Base-by-base conservation (phyloP, 1,140 invertebrate species). In the Drosophila aff. region DNA sequence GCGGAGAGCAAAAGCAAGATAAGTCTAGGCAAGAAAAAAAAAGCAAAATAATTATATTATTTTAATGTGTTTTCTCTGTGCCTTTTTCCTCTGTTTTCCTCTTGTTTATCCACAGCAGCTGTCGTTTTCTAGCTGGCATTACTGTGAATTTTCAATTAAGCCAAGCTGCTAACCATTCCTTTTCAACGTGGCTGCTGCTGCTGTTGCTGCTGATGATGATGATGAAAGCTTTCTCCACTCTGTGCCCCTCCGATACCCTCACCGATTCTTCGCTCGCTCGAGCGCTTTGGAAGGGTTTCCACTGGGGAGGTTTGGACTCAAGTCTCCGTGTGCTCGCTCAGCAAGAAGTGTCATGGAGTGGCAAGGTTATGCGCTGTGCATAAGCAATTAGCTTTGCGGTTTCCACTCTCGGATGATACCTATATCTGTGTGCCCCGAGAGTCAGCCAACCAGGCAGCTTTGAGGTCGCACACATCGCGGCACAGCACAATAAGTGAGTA, bases 81-180 rank as follows among this genome's bases (percentile, higher is more conserved):
- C 36, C 49, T 8, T 66, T 49, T 49, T 49, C 46, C 46, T 49
- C 15, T n/a, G 8, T 72, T 73, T 73, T 57, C 68, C 44, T 73
- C 31, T 11, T 72, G 59, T 58, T 77, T 74, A 82, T 67, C 76
- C 76, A 62, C 49, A 82, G 79, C 83, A 89, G 83, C 83, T 87
- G 83, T 86, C 84, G 84, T 77, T 86, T 87, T 86, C 82, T 78
- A 69, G 55, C 75, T 46, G 80, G 73, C 80, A 77, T 86, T 87
- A 87, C 84, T 69, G 74, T 84, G 81, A 82, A 81, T 90, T 89
- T 89, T 90, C 85, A 90, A 89, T 90, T 90, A 90, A 90, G 81
- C 50, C 83, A 77, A 73, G 58, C n/a, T 28, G 44, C 71, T 44
- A 38, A 41, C 63, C 62, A 58, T 76, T 78, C 65, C 66, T 57